A percentile compares a stretch with the other conserved stretches of the same genome.
phyloP scores from a whole-genome alignment of 1,140 invertebrate genomes.

The Hirudo medicinalis region DNA sequence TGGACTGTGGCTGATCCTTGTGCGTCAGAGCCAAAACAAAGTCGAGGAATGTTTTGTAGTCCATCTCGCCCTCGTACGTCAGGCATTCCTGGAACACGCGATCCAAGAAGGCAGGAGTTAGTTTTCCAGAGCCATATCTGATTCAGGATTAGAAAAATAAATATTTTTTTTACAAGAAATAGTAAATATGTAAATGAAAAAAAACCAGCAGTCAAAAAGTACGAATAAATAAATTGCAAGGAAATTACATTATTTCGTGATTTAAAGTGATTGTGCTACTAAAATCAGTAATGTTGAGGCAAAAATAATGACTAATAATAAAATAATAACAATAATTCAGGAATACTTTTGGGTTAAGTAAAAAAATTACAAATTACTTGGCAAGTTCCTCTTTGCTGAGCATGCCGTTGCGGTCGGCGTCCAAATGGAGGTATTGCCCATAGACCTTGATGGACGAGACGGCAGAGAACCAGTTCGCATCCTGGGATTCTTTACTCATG shows the following conservation, averaged over 20 bases:
- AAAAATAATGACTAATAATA: too few relatives aligned
- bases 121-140: conserved; percentile 74
- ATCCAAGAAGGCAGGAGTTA: conserved; percentile 81
- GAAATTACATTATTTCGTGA: too few relatives aligned
- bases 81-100: conserved; percentile 86
- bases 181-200: too few relatives aligned
- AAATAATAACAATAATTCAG: too few relatives aligned
- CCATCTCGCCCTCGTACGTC: conserved; percentile 91
- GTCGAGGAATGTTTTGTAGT: conserved; percentile 91
- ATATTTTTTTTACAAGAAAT: too few relatives aligned
- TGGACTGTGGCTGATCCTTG: conserved; percentile 70
- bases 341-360: too few relatives aligned
- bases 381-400: conserved; percentile 66
- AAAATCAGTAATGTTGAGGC: too few relatives aligned
- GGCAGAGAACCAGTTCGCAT: conserved; percentile 87
- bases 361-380: conserved; percentile 45
- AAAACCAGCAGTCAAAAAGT: too few relatives aligned
- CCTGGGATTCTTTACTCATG: conserved; percentile 62
- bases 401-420: conserved; percentile 90
- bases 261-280: too few relatives aligned
- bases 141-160: conserved; percentile 1
- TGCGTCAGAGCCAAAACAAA: conserved; percentile 87
- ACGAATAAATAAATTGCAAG: too few relatives aligned
- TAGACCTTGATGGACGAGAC: conserved; percentile 76
- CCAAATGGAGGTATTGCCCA: conserved; percentile 80